Conservation (phyloP, 2,888 invertebrate species). For the Resseliella maxima region DNA sequence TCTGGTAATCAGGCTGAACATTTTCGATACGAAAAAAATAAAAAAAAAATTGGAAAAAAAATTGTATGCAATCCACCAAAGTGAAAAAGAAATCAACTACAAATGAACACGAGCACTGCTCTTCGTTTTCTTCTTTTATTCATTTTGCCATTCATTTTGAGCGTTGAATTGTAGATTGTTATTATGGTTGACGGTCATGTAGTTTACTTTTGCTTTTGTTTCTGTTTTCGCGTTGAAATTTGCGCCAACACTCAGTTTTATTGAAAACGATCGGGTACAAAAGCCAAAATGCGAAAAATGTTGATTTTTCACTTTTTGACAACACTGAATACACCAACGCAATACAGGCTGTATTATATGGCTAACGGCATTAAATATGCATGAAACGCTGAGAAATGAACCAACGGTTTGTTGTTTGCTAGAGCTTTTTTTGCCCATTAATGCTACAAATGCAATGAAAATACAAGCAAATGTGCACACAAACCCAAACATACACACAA, state of each 20-base stretch:
- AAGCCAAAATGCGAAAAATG: conserved; percentile 11
- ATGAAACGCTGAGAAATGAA: neutral
- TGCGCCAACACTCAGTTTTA: neutral
- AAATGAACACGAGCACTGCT: neutral
- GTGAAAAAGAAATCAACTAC: neutral
- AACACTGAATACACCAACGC: neutral
- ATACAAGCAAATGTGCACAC: neutral
- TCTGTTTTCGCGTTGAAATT: neutral
- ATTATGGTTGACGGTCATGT: conserved; percentile 37
- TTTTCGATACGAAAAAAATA: no score
- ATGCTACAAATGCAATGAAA: conserved; percentile 30
- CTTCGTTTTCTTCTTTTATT: neutral
- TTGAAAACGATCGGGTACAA: neutral
- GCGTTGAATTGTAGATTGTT: neutral
- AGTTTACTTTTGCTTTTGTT: neutral
- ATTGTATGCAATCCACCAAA: neutral
- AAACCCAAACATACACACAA: neutral
- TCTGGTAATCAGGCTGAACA: neutral
- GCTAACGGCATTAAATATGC: conserved; percentile 19
- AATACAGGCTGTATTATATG: no score
- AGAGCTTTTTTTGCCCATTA: conserved; percentile 27
- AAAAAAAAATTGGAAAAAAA: no score
- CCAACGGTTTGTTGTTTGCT: neutral
- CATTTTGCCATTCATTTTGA: neutral
- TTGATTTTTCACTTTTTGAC: conserved; percentile 36